Conservation (phyloP, 2,797 vertebrate genomes). For the Paguma larvata region DNA sequence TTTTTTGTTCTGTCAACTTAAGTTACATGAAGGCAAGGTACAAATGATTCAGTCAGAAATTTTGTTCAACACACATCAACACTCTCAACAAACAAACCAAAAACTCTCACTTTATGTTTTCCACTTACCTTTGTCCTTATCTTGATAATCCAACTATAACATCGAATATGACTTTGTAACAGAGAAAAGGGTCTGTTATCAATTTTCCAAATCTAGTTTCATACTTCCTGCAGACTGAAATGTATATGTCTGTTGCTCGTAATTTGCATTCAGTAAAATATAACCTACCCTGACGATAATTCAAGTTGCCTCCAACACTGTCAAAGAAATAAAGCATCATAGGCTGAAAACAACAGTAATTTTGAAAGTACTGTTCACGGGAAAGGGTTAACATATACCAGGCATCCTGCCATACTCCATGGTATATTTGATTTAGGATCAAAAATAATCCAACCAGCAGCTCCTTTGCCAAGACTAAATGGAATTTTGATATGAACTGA, state of each 20-base stretch:
- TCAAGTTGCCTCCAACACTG: neutral
- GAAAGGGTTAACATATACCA: slow-evolving; percentile 67
- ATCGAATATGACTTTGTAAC: neutral
- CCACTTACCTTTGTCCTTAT: neutral
- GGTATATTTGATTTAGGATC: slow-evolving; percentile 82
- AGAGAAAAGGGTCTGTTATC: neutral
- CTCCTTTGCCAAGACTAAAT: slow-evolving; percentile 86
- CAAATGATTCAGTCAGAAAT: neutral
- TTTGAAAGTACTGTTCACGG: neutral
- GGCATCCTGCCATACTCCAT: slow-evolving; percentile 6
- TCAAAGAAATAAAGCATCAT: neutral
- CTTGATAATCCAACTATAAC: neutral
- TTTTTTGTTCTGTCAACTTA: neutral
- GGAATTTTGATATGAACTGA: slow-evolving; percentile 89
- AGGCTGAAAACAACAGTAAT: neutral
- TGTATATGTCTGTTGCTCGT: neutral
- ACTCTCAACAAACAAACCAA: neutral
- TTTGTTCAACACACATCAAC: neutral
- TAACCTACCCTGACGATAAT: neutral
- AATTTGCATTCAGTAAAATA: slow-evolving; percentile 52
- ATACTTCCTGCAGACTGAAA: slow-evolving; percentile 41
- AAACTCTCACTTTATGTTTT: neutral
- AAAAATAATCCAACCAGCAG: slow-evolving; percentile 87
- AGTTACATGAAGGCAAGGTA: neutral
- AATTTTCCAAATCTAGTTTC: slow-evolving; percentile 62